These are phyloP conservation scores for Spheniscus mendiculus DNA, from an alignment of 2,113 vertebrate genomes.

Conservation along the genomic window DNA sequence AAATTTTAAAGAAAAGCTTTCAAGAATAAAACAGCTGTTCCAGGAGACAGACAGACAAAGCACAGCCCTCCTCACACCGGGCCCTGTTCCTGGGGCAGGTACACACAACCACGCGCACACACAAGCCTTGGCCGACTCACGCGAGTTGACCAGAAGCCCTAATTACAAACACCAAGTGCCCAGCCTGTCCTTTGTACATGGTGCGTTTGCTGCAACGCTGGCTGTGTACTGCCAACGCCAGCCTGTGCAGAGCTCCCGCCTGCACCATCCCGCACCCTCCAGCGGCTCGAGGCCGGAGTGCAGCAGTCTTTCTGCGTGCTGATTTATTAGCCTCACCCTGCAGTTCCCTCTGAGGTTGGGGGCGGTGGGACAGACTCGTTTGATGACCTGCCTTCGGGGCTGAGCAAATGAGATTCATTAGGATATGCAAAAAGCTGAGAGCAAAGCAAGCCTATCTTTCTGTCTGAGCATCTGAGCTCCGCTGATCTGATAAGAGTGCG, in stretches of 20 bases:
- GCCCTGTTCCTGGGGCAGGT: neutral
- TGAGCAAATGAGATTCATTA: slow-evolving; percentile 63
- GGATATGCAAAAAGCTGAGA: slow-evolving; percentile 42
- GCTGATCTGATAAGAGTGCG: slow-evolving; percentile 29
- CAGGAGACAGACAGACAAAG: neutral
- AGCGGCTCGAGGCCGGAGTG: neutral
- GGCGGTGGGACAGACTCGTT: neutral
- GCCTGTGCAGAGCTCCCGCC: neutral
- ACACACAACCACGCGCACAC: neutral
- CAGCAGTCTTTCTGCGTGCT: neutral
- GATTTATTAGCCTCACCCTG: slow-evolving; percentile 33
- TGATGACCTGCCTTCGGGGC: slow-evolving; percentile 61
- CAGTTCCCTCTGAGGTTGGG: slow-evolving; percentile 22
- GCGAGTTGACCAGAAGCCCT: neutral
- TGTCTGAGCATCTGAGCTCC: slow-evolving; percentile 47
- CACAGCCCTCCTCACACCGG: neutral
- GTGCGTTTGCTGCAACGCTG: neutral
- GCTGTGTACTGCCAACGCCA: neutral
- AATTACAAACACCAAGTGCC: neutral
- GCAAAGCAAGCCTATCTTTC: slow-evolving; percentile 45
- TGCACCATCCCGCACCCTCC: neutral
- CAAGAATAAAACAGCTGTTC: neutral
- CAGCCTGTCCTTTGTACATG: neutral
- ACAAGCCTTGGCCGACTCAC: neutral
- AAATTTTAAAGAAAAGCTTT: neutral